A percentile compares a stretch with the other conserved stretches of the same genome.
Evolutionary conservation across 2,797 vertebrate species (phyloP).

Genomic region (Lacerta bilineata): DNA sequence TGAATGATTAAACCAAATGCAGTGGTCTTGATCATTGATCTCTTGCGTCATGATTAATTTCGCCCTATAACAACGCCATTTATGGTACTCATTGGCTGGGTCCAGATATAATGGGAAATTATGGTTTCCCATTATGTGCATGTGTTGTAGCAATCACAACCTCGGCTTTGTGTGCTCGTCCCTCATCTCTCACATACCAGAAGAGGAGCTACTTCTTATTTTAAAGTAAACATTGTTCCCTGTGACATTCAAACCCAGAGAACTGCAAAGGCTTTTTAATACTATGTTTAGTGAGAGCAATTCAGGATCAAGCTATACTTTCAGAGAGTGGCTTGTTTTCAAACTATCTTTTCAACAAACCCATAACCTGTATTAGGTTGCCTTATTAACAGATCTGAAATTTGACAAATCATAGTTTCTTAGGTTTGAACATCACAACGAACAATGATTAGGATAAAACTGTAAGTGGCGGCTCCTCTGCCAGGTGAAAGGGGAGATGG

Average conservation of each 20-base stretch:
- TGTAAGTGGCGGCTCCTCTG: neutral
- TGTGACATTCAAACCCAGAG: too few relatives aligned
- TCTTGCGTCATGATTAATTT: neutral
- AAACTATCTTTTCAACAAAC: neutral
- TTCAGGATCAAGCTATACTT: neutral
- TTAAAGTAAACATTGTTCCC: neutral
- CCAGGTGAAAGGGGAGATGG: neutral
- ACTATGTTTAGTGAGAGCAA: neutral
- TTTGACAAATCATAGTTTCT: neutral
- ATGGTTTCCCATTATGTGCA: neutral
- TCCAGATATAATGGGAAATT: neutral
- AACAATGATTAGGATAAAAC: neutral
- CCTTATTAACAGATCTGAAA: too few relatives aligned
- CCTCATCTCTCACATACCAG: neutral
- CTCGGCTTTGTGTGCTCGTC: neutral
- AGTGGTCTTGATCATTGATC: neutral
- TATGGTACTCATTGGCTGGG: neutral
- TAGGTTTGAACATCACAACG: neutral
- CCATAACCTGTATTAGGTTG: too few relatives aligned
- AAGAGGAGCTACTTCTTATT: neutral
- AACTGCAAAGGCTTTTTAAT: neutral
- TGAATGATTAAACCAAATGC: neutral
- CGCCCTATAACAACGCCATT: neutral
- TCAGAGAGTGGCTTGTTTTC: neutral
- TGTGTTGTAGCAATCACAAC: neutral